Conservation (phyloP, 2,888 invertebrate genomes). For the Anagyrus pseudococci region DNA sequence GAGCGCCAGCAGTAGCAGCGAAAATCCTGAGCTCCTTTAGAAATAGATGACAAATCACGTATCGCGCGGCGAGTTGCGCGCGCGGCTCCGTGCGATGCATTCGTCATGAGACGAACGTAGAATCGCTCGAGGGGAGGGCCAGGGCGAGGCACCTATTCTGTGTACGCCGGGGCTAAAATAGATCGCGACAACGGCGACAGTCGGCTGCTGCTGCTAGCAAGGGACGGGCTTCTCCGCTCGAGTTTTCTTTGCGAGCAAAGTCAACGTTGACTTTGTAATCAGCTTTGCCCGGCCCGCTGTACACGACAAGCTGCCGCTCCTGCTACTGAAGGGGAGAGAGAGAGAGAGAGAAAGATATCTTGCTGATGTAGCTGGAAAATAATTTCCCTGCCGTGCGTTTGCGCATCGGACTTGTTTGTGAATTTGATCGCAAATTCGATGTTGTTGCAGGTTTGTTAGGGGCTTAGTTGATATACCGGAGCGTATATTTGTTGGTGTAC, state of each 20-base stretch:
- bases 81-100: conserved; percentile 20
- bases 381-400: too few relatives aligned
- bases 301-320: not conserved
- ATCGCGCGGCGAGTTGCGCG: conserved; percentile 11
- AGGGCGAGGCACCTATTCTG: not conserved
- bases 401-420: not conserved
- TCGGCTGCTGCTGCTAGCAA: not conserved
- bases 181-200: not conserved
- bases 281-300: conserved; percentile 14
- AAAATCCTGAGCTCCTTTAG: not conserved
- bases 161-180: not conserved
- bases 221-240: not conserved
- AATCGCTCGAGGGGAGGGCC: not conserved
- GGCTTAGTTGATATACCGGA: not conserved
- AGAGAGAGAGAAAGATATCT: too few relatives aligned
- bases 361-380: too few relatives aligned
- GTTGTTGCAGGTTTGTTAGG: conserved; percentile 1
- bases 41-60: conserved; percentile 31
- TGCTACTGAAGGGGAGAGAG: too few relatives aligned
- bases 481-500: too few relatives aligned
- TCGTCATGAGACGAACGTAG: conserved; percentile 19
- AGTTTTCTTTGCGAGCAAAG: conserved; percentile 25
- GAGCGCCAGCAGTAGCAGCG: not conserved
- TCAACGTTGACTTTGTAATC: conserved; percentile 32
- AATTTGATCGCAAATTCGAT: not conserved